Base-by-base conservation (phyloP, 2,113 vertebrate genomes). In the Micromys minutus region DNA sequence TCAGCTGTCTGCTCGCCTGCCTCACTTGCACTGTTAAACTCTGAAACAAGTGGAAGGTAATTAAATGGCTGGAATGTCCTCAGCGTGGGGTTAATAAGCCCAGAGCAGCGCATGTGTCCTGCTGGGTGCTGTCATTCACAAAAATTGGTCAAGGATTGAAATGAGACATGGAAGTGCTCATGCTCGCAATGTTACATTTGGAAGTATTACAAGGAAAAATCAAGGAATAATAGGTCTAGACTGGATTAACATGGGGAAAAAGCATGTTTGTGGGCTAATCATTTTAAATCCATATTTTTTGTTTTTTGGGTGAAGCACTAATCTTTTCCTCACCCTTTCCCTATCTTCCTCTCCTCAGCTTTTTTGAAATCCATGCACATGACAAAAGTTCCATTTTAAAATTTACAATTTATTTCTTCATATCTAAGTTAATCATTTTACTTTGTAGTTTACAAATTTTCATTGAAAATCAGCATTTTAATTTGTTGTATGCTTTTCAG, bases 1-100 rank as follows among this genome's bases (percentile, higher is more conserved):
- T 97, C 97, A 97, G 97, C 97, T 97, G 97, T 97, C 91, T 55
- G 55, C 74, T 69, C 81, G 50, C 21, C 50, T 93, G 7, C 96
- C 96, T 97, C 96, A 95, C 57, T 96, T 97, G 96, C 92, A 83
- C 92, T 45, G 71, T 92, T 75, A 83, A 95, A 94, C 36, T 88
- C 29, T 77, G 69, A 85, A 86, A 84, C 77, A 94, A 10, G 16
- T 34, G n/a, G 76, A 92, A 90, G 88, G 59, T 83, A 69, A 74
- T 76, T 90, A 57, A 94, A 85, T 63, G 65, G 57, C n/a, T 88
- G 63, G 63, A 76, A 76, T 94, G 61, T 71, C 71, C 81, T 92
- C n/a, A 59, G 71, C 57, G 21, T 86, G 63, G 10, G 22, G 76
- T 47, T 81, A 57, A 55, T 42, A 36, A 80, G 72, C 47, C 87